Evolutionary conservation across 2,888 invertebrate genomes (phyloP).

Genomic region (Parthenolecanium corni): DNA sequence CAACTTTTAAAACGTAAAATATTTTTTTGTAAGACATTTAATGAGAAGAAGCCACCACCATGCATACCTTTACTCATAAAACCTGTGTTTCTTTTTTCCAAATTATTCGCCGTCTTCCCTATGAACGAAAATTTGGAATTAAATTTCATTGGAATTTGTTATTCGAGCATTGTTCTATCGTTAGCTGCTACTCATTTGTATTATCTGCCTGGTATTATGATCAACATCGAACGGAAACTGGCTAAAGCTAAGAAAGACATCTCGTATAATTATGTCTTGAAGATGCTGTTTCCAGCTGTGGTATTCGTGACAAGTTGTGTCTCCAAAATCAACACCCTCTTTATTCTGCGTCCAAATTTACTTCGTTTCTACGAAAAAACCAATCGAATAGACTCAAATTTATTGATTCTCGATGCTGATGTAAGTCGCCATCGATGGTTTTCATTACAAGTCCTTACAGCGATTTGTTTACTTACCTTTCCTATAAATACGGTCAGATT

Average conservation of each 20-base stretch:
- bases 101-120: conserved; percentile 18
- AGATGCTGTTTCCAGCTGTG: conserved; percentile 12
- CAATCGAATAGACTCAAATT: background rate
- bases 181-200: conserved; percentile 3
- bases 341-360: background rate
- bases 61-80: background rate
- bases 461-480: conserved; percentile 4
- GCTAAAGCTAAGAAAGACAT: conserved; percentile 4
- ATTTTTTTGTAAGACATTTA: too few relatives aligned
- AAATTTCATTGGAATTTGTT: background rate
- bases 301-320: conserved; percentile 11
- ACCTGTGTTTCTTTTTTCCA: conserved; percentile 10
- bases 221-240: conserved; percentile 16
- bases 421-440: background rate
- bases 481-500: conserved; percentile 25
- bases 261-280: conserved; percentile 15
- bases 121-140: background rate
- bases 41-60: too few relatives aligned
- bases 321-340: conserved; percentile 8
- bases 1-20: too few relatives aligned
- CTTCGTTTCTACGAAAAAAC: background rate
- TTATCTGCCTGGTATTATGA: conserved; percentile 12
- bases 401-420: conserved; percentile 1
- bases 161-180: conserved; percentile 6
- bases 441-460: background rate